Base-by-base conservation (phyloP, 2,113 vertebrate genomes). In the Galemys pyrenaicus region DNA sequence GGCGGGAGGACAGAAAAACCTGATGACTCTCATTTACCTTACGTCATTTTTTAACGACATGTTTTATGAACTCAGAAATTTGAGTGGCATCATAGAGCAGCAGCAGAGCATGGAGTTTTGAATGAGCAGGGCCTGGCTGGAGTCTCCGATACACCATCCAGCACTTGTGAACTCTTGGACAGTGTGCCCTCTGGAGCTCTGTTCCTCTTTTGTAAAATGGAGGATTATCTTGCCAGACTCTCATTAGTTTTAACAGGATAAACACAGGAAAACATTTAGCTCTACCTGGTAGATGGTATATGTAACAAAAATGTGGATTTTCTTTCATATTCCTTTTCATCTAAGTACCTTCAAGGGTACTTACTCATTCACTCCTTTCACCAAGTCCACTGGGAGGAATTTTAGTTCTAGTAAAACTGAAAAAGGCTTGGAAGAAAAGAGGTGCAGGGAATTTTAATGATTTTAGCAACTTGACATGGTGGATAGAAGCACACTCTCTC, bases 201-300 rank as follows among this genome's bases (percentile, higher is more conserved):
- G 37, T 74, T 91, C n/a, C 30, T 91, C n/a, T 49, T 64, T 92
- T 91, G 19, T 46, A 62, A 92, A 78, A 86, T 86, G 58, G 44
- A 75, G 28, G n/a, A n/a, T 93, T 79, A 79, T 86, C n/a, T 88
- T 89, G 68, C 2, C 37, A 84, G 32, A 26, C 28, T 88, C 24
- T 44, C 6, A 15, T 56, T 56, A 22, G 54, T 56, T 22, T 56
- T 56, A 56, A 56, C 20, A 80, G 83, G 51, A 32, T 73, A 84
- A 87, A 83, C 80, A 79, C 84, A 74, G 67, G 35, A 89, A 92
- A 95, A 80, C 22, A 87, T 65, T 89, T 71, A 87, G 51, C 54
- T 51, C 30, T 58, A 37, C 35, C 26, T 78, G n/a, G n/a, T 65
- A 79, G 32, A 54, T n/a, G 77, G 56, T 26, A 35, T 39, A 78